These are phyloP conservation scores for Ophioninae sp. DNA, from an alignment of 2,888 invertebrate species.

Conservation along the genomic window DNA sequence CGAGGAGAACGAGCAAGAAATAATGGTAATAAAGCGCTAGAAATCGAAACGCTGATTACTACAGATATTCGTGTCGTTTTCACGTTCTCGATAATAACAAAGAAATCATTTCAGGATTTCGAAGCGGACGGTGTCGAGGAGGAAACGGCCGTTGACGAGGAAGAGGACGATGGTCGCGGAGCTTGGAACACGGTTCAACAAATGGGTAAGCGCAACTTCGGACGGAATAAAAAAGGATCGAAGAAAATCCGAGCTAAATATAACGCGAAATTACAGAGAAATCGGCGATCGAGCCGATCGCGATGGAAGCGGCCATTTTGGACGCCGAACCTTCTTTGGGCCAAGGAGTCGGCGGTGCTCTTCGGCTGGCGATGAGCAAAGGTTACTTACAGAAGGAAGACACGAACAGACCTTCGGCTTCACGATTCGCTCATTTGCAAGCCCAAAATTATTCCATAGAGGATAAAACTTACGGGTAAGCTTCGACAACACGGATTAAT, in stretches of 20 bases:
- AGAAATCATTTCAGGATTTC: conserved; percentile 80
- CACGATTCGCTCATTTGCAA: conserved; percentile 88
- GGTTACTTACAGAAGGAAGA: conserved; percentile 94
- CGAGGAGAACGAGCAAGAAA: conserved; percentile 89
- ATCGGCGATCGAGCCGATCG: conserved; percentile 81
- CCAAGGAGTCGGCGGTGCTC: conserved; percentile 95
- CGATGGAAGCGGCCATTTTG: conserved; percentile 86
- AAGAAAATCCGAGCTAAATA: neutral
- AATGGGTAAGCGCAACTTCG: conserved; percentile 78
- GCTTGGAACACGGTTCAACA: conserved; percentile 93
- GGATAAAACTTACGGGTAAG: conserved; percentile 87
- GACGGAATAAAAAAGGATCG: neutral
- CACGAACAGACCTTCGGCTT: conserved; percentile 87
- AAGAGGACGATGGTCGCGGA: conserved; percentile 84
- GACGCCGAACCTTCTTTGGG: conserved; percentile 97
- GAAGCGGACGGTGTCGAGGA: conserved; percentile 76
- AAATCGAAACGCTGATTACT: neutral
- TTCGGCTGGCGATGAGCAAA: conserved; percentile 95
- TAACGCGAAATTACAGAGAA: conserved; percentile 72
- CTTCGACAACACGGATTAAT: conserved; percentile 80
- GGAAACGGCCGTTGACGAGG: conserved; percentile 71
- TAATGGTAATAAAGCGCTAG: conserved; percentile 81
- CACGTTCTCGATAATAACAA: neutral
- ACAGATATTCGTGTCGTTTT: too few species aligned
- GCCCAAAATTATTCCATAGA: conserved; percentile 91